Evolutionary conservation across 23 tunicate genomes (phyloP), one percentile per base, ranked within the genome.

Genomic region (Trididemnum miniatum): DNA sequence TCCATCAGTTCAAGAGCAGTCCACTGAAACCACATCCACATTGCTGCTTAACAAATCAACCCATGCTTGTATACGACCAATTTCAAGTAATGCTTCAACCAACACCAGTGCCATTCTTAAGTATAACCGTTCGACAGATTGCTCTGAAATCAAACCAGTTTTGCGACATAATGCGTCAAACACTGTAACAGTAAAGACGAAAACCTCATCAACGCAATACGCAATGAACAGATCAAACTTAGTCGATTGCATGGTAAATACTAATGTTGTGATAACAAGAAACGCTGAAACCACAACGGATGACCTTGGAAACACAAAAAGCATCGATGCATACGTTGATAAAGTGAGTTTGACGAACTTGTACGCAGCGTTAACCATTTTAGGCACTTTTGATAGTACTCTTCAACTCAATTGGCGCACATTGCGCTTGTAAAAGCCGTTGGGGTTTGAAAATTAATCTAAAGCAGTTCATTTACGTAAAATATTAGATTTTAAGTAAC

Each of bases 271-370:
- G 22, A 65, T 59, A 4, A 59, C 29, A 4, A 59, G 32, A 2
- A 35, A 89, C 72, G 95, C 71, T 20, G 33, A 78, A 0, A 90
- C 96, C 1, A 54, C 71, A 31, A 90, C 89, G 0, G 65, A 24
- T n/a, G 85, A 84, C 39, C 49, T 81, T 22, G 79, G 26, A 20
- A 40, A 9, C 38, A 24, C 86, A 34, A 27, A 78, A 71, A 83
- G 82, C 24, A 91, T 91, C 35, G 97, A 84, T 64, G 76, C 34
- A 12, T 91, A 91, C 82, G 97, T 91, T 30, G 97, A 89, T 63
- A 79, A 86, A 87, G 97, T 89, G n/a, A n/a, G n/a, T n/a, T n/a
- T n/a, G n/a, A n/a, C n/a, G n/a, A n/a, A n/a, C n/a, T n/a, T n/a
- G n/a, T n/a, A n/a, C n/a, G n/a, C n/a, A n/a, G n/a, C n/a, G n/a